phyloP scores from a whole-genome alignment of 2,888 invertebrate species.

The Dastarcus helophoroides region DNA sequence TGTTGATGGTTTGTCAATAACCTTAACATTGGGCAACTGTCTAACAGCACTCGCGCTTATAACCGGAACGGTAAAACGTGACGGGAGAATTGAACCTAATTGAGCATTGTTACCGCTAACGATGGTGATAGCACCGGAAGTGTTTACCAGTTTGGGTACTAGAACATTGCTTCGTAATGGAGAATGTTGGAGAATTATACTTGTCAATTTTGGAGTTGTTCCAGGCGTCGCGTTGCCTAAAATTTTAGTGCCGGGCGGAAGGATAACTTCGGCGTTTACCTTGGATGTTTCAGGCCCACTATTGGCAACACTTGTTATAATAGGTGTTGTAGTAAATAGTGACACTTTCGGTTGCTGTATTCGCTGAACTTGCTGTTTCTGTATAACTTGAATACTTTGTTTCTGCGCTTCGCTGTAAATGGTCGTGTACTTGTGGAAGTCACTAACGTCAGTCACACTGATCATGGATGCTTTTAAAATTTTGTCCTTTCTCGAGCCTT shows the following conservation, averaged over 20 bases:
- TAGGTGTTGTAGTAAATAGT: slow-evolving; percentile 24
- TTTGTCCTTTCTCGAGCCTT: slow-evolving; percentile 46
- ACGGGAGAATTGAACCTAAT: slow-evolving; percentile 31
- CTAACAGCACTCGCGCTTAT: slow-evolving; percentile 36
- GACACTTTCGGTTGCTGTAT: no score
- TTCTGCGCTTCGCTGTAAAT: slow-evolving; percentile 24
- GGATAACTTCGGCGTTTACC: slow-evolving; percentile 9
- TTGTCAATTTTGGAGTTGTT: slow-evolving; percentile 24
- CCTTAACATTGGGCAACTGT: slow-evolving; percentile 34
- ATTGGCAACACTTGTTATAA: slow-evolving; percentile 10
- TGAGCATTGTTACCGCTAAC: slow-evolving; percentile 34
- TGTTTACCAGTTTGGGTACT: slow-evolving; percentile 28
- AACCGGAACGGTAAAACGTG: slow-evolving; percentile 34
- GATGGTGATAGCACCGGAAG: slow-evolving; percentile 32
- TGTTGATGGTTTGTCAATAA: slow-evolving; percentile 37
- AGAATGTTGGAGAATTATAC: slow-evolving; percentile 30
- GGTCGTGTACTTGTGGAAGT: slow-evolving; percentile 32
- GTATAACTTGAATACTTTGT: slow-evolving; percentile 14
- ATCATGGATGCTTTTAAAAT: slow-evolving; percentile 28
- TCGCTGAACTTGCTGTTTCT: no score
- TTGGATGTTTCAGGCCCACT: no score
- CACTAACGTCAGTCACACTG: slow-evolving; percentile 29
- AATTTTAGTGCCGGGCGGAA: slow-evolving; percentile 13
- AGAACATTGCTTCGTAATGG: no score
- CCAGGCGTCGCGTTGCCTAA: no score